phyloP scores from a whole-genome alignment of 2,888 invertebrate species.

The Eristalis tenax region DNA sequence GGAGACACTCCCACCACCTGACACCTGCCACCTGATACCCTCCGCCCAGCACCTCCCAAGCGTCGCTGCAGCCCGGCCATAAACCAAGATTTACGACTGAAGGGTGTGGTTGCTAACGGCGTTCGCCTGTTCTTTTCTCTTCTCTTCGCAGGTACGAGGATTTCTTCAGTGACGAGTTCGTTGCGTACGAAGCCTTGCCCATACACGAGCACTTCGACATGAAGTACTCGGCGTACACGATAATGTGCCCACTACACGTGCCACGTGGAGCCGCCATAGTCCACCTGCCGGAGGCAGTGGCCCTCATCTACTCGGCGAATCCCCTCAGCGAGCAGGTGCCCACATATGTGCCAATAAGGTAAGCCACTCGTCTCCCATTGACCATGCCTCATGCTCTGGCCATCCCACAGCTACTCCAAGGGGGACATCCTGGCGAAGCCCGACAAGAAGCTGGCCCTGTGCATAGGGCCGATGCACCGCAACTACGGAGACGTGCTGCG shows the following conservation, averaged over 20 bases:
- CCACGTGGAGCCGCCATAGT: conserved; percentile 55
- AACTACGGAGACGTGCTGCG: conserved; percentile 80
- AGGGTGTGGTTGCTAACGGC: conserved; percentile 54
- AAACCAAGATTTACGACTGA: conserved; percentile 58
- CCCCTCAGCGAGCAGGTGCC: conserved; percentile 77
- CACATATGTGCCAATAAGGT: conserved; percentile 79
- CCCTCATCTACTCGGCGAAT: conserved; percentile 77
- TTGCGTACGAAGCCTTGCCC: conserved; percentile 78
- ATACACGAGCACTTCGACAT: conserved; percentile 82
- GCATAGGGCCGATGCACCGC: conserved; percentile 81
- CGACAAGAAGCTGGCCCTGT: conserved; percentile 77
- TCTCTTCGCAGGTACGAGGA: conserved; percentile 74
- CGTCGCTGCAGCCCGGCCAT: conserved; percentile 2
- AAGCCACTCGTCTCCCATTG: conserved; percentile 46
- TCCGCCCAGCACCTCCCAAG: too few species aligned
- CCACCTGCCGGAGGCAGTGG: conserved; percentile 77
- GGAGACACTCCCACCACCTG: background rate
- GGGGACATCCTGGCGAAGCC: conserved; percentile 75
- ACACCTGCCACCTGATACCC: background rate
- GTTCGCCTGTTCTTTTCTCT: conserved; percentile 9
- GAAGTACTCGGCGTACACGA: conserved; percentile 80
- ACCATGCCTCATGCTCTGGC: conserved; percentile 40
- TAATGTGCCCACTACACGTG: conserved; percentile 78
- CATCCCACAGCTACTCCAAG: conserved; percentile 60
- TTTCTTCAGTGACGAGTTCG: conserved; percentile 75